A percentile compares a stretch with the other conserved stretches of the same genome.
These are phyloP conservation scores for Limnephilus marmoratus DNA, from an alignment of 2,888 invertebrate genomes.

Conservation along the genomic window DNA sequence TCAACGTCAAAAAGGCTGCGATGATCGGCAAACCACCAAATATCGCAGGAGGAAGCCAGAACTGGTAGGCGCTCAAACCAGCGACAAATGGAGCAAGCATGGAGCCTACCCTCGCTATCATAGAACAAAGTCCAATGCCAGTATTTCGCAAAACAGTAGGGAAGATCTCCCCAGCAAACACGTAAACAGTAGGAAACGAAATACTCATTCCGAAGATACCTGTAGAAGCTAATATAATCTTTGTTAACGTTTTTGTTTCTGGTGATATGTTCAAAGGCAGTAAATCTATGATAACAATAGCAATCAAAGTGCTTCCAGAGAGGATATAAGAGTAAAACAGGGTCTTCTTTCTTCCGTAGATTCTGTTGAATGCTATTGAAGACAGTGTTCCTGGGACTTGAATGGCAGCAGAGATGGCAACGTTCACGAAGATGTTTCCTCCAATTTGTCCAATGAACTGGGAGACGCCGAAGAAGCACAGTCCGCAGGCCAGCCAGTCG, in stretches of 20 bases:
- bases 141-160: slow-evolving; percentile 87
- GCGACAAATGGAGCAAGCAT: slow-evolving; percentile 85
- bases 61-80: slow-evolving; percentile 71
- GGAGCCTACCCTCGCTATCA: slow-evolving; percentile 85
- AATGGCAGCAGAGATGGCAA: slow-evolving; percentile 80
- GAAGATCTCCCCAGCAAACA: slow-evolving; percentile 86
- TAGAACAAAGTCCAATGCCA: slow-evolving; percentile 85
- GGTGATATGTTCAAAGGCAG: background rate
- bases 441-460: slow-evolving; percentile 82
- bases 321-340: slow-evolving; percentile 76
- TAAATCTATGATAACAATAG: slow-evolving; percentile 72
- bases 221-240: slow-evolving; percentile 77
- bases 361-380: slow-evolving; percentile 77
- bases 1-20: slow-evolving; percentile 77
- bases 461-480: slow-evolving; percentile 86
- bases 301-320: slow-evolving; percentile 75
- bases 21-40: slow-evolving; percentile 79
- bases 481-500: slow-evolving; percentile 84
- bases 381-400: slow-evolving; percentile 74
- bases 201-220: slow-evolving; percentile 84
- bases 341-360: slow-evolving; percentile 77
- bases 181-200: slow-evolving; percentile 84
- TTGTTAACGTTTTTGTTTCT: slow-evolving; percentile 70
- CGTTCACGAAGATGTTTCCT: slow-evolving; percentile 84
- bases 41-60: slow-evolving; percentile 79